Conservation (phyloP, 2,888 invertebrate genomes). For the Dryadula phaetusa region DNA sequence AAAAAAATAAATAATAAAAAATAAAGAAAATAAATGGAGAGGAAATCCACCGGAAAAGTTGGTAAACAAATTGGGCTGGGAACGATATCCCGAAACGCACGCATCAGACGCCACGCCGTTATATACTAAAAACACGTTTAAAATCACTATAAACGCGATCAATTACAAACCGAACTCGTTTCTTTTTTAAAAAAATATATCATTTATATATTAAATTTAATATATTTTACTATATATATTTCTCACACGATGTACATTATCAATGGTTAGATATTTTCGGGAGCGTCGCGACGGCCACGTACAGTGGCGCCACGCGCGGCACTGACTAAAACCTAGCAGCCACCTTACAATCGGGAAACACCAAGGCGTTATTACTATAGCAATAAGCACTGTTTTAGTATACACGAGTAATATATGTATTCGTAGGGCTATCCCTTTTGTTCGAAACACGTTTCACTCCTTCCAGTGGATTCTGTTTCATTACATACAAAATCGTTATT, state of each 20-base stretch:
- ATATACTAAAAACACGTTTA: conserved; percentile 67
- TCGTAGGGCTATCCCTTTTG: conserved; percentile 77
- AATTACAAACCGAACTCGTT: conserved; percentile 50
- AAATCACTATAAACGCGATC: conserved; percentile 75
- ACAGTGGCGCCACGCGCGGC: conserved; percentile 80
- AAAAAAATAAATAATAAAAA: neutral
- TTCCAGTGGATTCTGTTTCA: conserved; percentile 70
- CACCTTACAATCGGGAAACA: conserved; percentile 23
- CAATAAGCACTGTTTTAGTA: conserved; percentile 30
- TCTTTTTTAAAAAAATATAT: conserved; percentile 19
- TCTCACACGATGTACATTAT: conserved; percentile 37
- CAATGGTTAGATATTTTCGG: conserved; percentile 55
- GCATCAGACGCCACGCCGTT: conserved; percentile 64
- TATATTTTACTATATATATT: conserved; percentile 29
- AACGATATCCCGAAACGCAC: conserved; percentile 41
- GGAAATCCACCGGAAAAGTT: conserved; percentile 37
- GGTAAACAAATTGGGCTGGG: conserved; percentile 40
- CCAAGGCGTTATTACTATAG: conserved; percentile 28
- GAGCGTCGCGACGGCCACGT: conserved; percentile 76
- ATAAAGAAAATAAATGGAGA: neutral
- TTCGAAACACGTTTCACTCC: conserved; percentile 66
- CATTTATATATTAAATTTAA: neutral
- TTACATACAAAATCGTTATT: conserved; percentile 63
- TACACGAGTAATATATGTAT: conserved; percentile 53
- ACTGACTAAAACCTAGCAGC: conserved; percentile 67